These are phyloP conservation scores for Coranthus polyacanthus DNA, from an alignment of 2,797 vertebrate genomes.

Conservation along the genomic window DNA sequence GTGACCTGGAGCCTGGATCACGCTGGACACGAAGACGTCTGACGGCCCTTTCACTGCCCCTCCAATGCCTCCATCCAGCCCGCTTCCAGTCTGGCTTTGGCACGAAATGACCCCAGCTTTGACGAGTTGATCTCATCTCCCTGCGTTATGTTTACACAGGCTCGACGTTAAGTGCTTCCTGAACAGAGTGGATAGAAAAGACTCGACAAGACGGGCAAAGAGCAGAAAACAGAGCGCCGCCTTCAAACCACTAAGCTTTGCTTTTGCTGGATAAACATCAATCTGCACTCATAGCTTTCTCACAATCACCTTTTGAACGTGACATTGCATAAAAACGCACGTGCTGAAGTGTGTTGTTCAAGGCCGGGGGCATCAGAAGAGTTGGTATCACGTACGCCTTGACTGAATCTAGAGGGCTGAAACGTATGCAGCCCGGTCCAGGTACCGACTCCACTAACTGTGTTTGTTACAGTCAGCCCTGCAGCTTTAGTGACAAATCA, in stretches of 20 bases:
- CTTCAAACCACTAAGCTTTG: slow-evolving; percentile 68
- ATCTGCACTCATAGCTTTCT: slow-evolving; percentile 51
- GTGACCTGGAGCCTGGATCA: slow-evolving; percentile 83
- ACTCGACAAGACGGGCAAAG: slow-evolving; percentile 30
- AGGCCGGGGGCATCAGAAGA: slow-evolving; percentile 35
- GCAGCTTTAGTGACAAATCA: slow-evolving; percentile 51
- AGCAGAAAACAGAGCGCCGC: slow-evolving; percentile 34
- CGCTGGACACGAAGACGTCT: slow-evolving; percentile 36
- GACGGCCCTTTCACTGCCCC: slow-evolving; percentile 69
- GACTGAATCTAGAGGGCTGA: slow-evolving; percentile 61
- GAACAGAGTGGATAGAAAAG: slow-evolving; percentile 49
- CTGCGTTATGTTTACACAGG: slow-evolving; percentile 55
- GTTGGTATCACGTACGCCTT: slow-evolving; percentile 55
- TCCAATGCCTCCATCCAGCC: slow-evolving; percentile 55
- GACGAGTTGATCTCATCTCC: slow-evolving; percentile 70
- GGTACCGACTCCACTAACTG: no score
- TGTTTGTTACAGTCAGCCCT: slow-evolving; percentile 36
- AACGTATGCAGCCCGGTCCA: slow-evolving; percentile 12
- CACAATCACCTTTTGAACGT: slow-evolving; percentile 33
- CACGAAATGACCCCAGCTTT: slow-evolving; percentile 30
- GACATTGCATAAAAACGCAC: slow-evolving; percentile 25
- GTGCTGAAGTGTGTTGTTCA: slow-evolving; percentile 14
- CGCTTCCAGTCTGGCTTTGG: slow-evolving; percentile 42
- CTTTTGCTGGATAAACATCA: slow-evolving; percentile 53
- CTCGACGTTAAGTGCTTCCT: slow-evolving; percentile 50